Base-by-base conservation (phyloP, 2,888 invertebrate species). In the Archips crataeganus region DNA sequence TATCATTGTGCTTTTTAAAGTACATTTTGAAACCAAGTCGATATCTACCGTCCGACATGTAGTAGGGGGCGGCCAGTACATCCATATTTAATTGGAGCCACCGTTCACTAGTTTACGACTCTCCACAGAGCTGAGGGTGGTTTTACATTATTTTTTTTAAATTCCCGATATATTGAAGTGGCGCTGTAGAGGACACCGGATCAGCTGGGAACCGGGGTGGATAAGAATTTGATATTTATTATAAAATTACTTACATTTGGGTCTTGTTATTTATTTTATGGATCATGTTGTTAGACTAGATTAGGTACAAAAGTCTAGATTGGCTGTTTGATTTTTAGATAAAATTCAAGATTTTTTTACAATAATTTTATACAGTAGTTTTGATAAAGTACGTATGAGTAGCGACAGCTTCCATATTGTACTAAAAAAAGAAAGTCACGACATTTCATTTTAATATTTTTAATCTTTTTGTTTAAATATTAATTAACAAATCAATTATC, bases 51-150 rank as follows among this genome's bases (percentile, higher is more conserved):
- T 36, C 15, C 13, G 34, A 64, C 10, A 45, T 0, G 72, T 54
- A 67, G 57, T 73, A 70, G 81, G 81, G 82, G 81, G 79, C 82
- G 82, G 77, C 79, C 80, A 80, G 80, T 78, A 76, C 85, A 87
- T 94, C 87, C 92, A 93, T 93, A 93, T 93, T 93, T 93, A 94
- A 94, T 94, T 94, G 93, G 92, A 84, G 85, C 81, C 82, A 80
- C 78, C 81, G 79, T 76, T 82, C 84, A 79, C 85, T 90, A 88
- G 89, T 93, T 94, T 94, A 94, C 88, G 84, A 86, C 88, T 78
- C 91, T 92, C 90, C 82, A 79, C 85, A 88, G 79, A 79, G 81
- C 77, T 82, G 84, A 87, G 91, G 93, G 90, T 87, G 92, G 90
- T 92, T 92, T 91, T 89, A 88, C 88, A 86, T 87, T 89, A 91